Conservation (phyloP, 1,140 invertebrate species). For the Araneus ventricosus region DNA sequence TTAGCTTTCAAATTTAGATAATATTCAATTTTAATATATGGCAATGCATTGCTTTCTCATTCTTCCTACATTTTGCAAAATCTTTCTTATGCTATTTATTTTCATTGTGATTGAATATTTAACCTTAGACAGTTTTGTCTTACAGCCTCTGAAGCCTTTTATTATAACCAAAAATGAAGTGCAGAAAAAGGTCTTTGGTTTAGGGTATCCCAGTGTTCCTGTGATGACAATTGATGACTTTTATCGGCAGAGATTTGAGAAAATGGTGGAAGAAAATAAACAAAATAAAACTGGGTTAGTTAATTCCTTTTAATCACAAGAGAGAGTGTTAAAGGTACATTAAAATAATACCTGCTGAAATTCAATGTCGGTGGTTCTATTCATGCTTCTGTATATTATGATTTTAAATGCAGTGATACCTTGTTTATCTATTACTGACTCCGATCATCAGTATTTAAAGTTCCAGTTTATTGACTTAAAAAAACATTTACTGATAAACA, state of each 20-base stretch:
- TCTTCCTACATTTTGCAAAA: too few species aligned
- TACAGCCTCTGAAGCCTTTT: slow-evolving; percentile 88
- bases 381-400: background rate
- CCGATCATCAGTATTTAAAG: too few species aligned
- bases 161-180: slow-evolving; percentile 93
- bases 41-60: too few species aligned
- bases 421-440: too few species aligned
- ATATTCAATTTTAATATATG: too few species aligned
- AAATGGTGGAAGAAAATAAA: slow-evolving; percentile 64
- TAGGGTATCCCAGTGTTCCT: slow-evolving; percentile 96
- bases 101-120: background rate
- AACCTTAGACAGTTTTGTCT: background rate
- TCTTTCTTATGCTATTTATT: too few species aligned
- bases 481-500: too few species aligned
- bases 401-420: too few species aligned
- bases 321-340: background rate
- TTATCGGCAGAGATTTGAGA: slow-evolving; percentile 88
- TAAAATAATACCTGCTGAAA: background rate
- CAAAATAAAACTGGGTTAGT: slow-evolving; percentile 33
- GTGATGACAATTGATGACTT: slow-evolving; percentile 96
- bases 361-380: background rate
- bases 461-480: too few species aligned
- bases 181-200: slow-evolving; percentile 96
- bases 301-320: background rate
- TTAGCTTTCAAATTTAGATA: too few species aligned